phyloP scores from a whole-genome alignment of 2,113 vertebrate genomes.

The Ramphastos sulfuratus region DNA sequence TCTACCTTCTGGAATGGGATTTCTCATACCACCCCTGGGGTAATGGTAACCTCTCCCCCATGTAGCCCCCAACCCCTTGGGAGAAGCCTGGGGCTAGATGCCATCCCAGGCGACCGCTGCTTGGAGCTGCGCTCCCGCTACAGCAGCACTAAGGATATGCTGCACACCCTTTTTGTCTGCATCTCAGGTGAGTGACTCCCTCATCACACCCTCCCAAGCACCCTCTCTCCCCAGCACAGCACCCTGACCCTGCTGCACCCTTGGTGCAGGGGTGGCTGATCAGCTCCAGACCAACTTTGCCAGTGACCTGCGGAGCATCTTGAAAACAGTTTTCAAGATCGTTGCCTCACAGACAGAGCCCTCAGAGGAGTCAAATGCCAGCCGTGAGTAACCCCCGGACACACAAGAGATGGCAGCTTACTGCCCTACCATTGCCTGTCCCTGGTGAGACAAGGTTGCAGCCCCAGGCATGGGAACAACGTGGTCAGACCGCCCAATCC shows the following conservation, averaged over 20 bases:
- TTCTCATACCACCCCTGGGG: not conserved
- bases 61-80: not conserved
- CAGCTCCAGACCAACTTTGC: slow-evolving; percentile 82
- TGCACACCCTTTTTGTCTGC: slow-evolving; percentile 78
- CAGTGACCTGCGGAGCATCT: slow-evolving; percentile 74
- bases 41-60: not conserved
- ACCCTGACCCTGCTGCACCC: not conserved
- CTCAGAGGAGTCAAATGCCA: not conserved
- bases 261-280: slow-evolving; percentile 66
- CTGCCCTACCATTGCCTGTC: not conserved
- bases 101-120: not conserved
- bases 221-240: too few relatives aligned
- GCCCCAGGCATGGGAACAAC: not conserved
- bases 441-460: not conserved
- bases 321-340: slow-evolving; percentile 75
- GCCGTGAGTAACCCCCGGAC: slow-evolving; percentile 45
- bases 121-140: slow-evolving; percentile 66
- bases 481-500: not conserved
- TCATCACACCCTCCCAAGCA: too few relatives aligned
- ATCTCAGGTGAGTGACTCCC: slow-evolving; percentile 69
- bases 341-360: slow-evolving; percentile 35
- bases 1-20: not conserved
- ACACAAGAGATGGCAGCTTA: not conserved
- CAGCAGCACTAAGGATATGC: slow-evolving; percentile 71
- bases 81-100: not conserved